These are phyloP conservation scores for Trematomus bernacchii DNA, from an alignment of 2,797 vertebrate species.

Conservation along the genomic window DNA sequence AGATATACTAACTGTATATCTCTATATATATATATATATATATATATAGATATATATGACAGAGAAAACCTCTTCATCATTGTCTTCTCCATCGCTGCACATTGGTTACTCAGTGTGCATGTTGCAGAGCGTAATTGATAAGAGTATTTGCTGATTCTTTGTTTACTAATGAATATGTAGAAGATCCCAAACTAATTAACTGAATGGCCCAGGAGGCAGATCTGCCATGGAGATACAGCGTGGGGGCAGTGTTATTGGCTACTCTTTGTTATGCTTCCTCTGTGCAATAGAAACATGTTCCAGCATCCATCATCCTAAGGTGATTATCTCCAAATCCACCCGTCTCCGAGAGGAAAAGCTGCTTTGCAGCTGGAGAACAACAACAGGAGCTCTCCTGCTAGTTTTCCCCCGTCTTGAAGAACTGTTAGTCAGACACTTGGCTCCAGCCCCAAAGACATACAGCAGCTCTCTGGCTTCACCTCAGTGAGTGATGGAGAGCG, in stretches of 20 bases:
- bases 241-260: slow-evolving; percentile 56
- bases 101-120: slow-evolving; percentile 16
- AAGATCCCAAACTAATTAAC: slow-evolving; percentile 76
- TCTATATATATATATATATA: no score
- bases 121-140: slow-evolving; percentile 50
- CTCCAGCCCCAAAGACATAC: slow-evolving; percentile 50
- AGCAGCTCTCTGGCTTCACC: slow-evolving; percentile 59
- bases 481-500: slow-evolving; percentile 53
- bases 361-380: slow-evolving; percentile 57
- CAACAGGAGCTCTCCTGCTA: slow-evolving; percentile 58
- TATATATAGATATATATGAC: background rate
- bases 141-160: slow-evolving; percentile 61
- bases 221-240: slow-evolving; percentile 54
- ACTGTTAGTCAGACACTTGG: slow-evolving; percentile 75
- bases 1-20: no score
- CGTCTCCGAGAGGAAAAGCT: slow-evolving; percentile 53
- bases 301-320: slow-evolving; percentile 66
- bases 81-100: slow-evolving; percentile 39
- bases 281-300: slow-evolving; percentile 56
- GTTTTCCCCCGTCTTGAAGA: slow-evolving; percentile 40
- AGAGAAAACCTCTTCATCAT: slow-evolving; percentile 33
- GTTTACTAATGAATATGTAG: slow-evolving; percentile 71
- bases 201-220: slow-evolving; percentile 68
- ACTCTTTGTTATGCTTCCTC: slow-evolving; percentile 64
- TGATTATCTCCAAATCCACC: slow-evolving; percentile 74